Base-by-base conservation (phyloP, 2,113 vertebrate genomes). In the Pachyramphus minor region DNA sequence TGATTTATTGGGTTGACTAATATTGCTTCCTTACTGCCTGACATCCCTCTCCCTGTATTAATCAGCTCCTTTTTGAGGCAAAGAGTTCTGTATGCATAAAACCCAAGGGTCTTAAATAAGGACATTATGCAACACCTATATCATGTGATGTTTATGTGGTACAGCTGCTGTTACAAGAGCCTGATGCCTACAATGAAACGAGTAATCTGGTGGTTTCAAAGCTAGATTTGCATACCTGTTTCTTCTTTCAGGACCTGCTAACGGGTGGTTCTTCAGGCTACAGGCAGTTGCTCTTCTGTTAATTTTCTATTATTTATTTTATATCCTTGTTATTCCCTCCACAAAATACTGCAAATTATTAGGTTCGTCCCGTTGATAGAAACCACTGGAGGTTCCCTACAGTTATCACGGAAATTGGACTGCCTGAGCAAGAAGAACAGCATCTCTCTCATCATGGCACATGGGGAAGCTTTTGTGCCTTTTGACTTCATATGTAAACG, bases 401-500 rank as follows among this genome's bases (percentile, higher is more conserved):
- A 67, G 17, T 8, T 31, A 30, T 13, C 9, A 25, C 21, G 24
- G 30, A 39, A 78, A 19, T 21, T 64, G 28, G 47, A 28, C 37
- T 83, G 30, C 25, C 39, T 25, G 14, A 72, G 30, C 16, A 8
- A 15, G 58, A 67, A 87, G 37, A 22, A 72, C 33, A 74, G 33
- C 3, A 78, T 60, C 21, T 37, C 37, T 20, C 14, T 45, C 33
- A 72, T 10, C 44, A 3, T 3, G 11, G 33, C 1, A 2, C 2
- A 8, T 0, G 4, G 21, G 10, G 12, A n/a, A 23, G 25, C n/a
- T 68, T 58, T 86, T n/a, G 17, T 4, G 14, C 19, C 15, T 79
- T 87, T 56, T 6, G 6, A 64, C 53, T 75, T 60, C 59, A 15
- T 10, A 55, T 0, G 0, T 9, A 3, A 60, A 53, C 2, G 1